Percentiles rank a stretch among this genome's conserved stretches.
phyloP scores from a whole-genome alignment of 2,888 invertebrate species.

The Lapara coniferarum region DNA sequence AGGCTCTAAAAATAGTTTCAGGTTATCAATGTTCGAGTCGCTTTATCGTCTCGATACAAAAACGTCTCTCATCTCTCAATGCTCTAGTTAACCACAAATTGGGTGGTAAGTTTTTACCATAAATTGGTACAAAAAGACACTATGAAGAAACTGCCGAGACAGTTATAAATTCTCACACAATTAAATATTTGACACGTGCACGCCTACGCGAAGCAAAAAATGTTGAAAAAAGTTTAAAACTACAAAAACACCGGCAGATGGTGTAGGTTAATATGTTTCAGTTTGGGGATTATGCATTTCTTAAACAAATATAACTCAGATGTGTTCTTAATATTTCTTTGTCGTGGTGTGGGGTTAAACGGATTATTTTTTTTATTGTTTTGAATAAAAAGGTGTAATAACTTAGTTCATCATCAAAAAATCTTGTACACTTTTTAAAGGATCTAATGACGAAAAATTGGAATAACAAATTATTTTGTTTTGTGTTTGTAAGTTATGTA shows the following conservation, averaged over 20 bases:
- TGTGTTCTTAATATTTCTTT: conserved; percentile 26
- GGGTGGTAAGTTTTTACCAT: conserved; percentile 15
- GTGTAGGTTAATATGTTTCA: conserved; percentile 33
- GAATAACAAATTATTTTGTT: too few species aligned
- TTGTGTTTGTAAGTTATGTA: too few species aligned
- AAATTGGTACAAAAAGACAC: background rate
- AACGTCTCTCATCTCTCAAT: background rate
- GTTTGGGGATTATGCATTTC: conserved; percentile 23
- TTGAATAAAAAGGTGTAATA: too few species aligned
- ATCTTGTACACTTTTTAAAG: too few species aligned
- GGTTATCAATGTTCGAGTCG: background rate
- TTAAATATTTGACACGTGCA: conserved; percentile 61
- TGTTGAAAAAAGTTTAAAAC: conserved; percentile 40
- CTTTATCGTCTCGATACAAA: too few species aligned
- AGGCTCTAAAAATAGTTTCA: background rate
- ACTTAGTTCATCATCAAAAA: too few species aligned
- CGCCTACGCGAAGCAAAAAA: conserved; percentile 39
- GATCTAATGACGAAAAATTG: too few species aligned
- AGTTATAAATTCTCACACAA: conserved; percentile 57
- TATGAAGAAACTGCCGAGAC: conserved; percentile 39
- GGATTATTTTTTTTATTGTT: background rate
- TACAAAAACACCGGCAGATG: conserved; percentile 43
- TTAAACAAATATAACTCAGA: conserved; percentile 18
- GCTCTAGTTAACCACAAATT: background rate
- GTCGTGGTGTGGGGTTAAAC: conserved; percentile 22